Base-by-base conservation (phyloP, 2,797 vertebrate species). In the Urophycis tenuis region DNA sequence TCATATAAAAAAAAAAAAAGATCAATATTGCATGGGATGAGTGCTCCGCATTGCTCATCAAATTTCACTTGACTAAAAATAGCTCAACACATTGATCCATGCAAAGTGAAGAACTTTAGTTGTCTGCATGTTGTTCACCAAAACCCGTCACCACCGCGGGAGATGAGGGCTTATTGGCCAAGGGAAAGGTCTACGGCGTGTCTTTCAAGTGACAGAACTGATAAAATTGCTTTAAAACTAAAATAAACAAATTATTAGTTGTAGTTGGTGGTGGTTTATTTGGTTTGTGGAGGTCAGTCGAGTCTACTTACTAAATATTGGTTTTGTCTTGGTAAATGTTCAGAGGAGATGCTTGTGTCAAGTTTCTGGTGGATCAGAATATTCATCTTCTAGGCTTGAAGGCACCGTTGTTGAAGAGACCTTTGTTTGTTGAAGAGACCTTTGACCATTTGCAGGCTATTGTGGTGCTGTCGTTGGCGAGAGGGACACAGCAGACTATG, bases 141-240 rank as follows among this genome's bases (percentile, higher is more conserved):
- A 2, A 4, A 67, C 1, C 30, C 19, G 0, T 7, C 0, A 3
- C 39, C 2, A 15, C 39, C 2, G 14, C 17, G 1, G 30, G 6
- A 9, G 25, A 74, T 78, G 73, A 81, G 84, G 25, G 29, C 76
- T 80, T 83, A 79, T 45, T 78, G n/a, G 5, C 53, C 60, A 67
- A 67, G 3, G 3, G 22, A 73, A 76, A 41, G 0, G 10, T 31
- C 71, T 77, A 3, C 3, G 1, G 73, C 67, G 53, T 69, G 2
- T 17, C 73, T 30, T 71, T 76, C 77, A 80, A 73, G 72, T 12
- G 34, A 1, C 25, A 39, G 41, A 6, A 77, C 19, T 45, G 14
- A 77, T 22, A n/a, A n/a, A 36, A 72, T 0, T 0, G 19, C 71
- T 35, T 72, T 14, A 34, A 36, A 36, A 67, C 60, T 36, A 15